Percentiles rank a stretch among this genome's conserved stretches.
Conservation (phyloP, 2,797 vertebrate genomes). For the Enteromius fasciolatus region DNA sequence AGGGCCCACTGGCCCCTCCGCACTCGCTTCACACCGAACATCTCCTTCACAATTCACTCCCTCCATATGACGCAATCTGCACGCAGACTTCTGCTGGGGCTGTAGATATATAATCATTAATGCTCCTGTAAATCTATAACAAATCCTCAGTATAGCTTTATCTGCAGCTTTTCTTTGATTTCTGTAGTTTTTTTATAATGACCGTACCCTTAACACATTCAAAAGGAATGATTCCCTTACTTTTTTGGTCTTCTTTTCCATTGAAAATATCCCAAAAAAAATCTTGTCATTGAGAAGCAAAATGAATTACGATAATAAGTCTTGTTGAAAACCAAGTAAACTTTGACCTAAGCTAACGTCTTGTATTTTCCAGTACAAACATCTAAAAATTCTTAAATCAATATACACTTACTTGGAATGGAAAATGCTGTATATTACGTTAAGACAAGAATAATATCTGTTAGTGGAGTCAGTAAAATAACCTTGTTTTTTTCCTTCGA, state of each 20-base stretch:
- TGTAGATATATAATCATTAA: too few relatives aligned
- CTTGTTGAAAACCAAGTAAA: not conserved
- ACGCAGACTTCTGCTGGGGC: not conserved
- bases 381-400: not conserved
- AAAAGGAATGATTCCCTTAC: too few relatives aligned
- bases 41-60: slow-evolving; percentile 30
- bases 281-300: not conserved
- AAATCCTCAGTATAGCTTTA: not conserved
- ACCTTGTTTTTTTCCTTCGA: not conserved
- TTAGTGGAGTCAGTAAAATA: not conserved
- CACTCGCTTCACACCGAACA: slow-evolving; percentile 57
- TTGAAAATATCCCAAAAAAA: too few relatives aligned
- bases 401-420: not conserved
- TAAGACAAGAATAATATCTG: not conserved
- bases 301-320: not conserved
- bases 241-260: too few relatives aligned
- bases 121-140: not conserved
- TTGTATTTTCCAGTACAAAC: not conserved
- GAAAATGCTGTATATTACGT: not conserved
- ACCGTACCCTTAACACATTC: too few relatives aligned
- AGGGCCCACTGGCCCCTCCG: slow-evolving; percentile 41
- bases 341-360: too few relatives aligned
- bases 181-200: too few relatives aligned
- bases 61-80: not conserved
- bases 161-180: not conserved